These are phyloP conservation scores for Mormoops blainvillei DNA, from an alignment of 2,113 vertebrate genomes.

Conservation along the genomic window DNA sequence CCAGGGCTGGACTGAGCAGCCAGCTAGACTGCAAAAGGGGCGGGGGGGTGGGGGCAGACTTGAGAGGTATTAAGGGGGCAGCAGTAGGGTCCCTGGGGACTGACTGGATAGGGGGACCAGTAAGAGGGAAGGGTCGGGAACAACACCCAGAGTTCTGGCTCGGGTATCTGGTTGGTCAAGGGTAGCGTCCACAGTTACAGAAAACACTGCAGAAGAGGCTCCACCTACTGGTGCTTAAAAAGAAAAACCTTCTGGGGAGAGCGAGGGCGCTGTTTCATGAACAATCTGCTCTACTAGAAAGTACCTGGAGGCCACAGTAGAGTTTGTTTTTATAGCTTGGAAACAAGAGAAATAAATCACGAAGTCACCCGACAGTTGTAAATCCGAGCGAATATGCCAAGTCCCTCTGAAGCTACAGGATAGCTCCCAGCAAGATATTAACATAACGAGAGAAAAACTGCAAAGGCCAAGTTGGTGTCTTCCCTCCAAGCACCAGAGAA, in stretches of 20 bases:
- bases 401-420: neutral
- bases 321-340: neutral
- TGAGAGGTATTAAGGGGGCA: neutral
- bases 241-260: neutral
- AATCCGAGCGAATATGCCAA: neutral
- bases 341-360: neutral
- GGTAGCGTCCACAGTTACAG: neutral
- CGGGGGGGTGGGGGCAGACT: too few species aligned
- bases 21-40: neutral
- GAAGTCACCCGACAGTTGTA: neutral
- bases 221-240: neutral
- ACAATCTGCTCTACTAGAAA: neutral
- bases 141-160: neutral
- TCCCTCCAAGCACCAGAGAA: neutral
- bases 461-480: neutral
- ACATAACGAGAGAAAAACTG: neutral
- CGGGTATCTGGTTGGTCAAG: neutral
- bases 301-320: neutral
- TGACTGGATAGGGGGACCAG: neutral
- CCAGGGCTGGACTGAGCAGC: neutral
- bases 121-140: neutral
- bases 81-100: neutral
- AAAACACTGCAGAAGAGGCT: neutral
- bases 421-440: neutral
- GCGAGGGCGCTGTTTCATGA: neutral